phyloP scores from a whole-genome alignment of 2,797 vertebrate genomes.

The Rhinoraja longicauda region DNA sequence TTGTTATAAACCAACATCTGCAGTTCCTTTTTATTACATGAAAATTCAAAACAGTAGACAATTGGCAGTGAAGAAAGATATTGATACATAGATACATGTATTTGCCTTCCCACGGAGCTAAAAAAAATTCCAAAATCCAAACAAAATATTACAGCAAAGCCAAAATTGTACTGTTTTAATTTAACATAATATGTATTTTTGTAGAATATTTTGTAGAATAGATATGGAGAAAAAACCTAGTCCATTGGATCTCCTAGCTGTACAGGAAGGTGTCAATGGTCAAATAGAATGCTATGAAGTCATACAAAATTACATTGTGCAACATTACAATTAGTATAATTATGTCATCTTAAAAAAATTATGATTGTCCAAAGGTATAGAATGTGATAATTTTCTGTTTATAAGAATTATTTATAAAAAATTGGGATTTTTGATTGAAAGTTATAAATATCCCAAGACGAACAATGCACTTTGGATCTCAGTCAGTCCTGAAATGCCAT shows the following conservation, averaged over 20 bases:
- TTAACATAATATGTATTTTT: neutral
- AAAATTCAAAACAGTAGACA: neutral
- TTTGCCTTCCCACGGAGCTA: neutral
- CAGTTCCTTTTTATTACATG: too few relatives aligned
- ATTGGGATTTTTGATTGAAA: neutral
- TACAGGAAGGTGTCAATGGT: neutral
- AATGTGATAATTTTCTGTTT: neutral
- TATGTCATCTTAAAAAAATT: neutral
- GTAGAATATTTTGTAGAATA: neutral
- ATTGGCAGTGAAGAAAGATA: neutral
- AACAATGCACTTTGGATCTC: neutral
- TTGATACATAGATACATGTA: neutral
- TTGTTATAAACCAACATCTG: too few relatives aligned
- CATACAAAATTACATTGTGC: neutral
- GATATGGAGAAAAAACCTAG: neutral
- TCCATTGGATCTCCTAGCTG: neutral
- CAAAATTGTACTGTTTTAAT: neutral
- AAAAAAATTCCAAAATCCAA: neutral
- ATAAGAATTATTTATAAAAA: neutral
- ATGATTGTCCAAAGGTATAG: neutral
- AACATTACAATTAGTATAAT: neutral
- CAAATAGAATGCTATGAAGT: neutral
- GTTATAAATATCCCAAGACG: neutral
- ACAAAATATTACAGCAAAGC: neutral
- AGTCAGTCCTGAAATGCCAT: neutral